phyloP scores from a whole-genome alignment of 2,888 invertebrate genomes.

The Clivina fossor region DNA sequence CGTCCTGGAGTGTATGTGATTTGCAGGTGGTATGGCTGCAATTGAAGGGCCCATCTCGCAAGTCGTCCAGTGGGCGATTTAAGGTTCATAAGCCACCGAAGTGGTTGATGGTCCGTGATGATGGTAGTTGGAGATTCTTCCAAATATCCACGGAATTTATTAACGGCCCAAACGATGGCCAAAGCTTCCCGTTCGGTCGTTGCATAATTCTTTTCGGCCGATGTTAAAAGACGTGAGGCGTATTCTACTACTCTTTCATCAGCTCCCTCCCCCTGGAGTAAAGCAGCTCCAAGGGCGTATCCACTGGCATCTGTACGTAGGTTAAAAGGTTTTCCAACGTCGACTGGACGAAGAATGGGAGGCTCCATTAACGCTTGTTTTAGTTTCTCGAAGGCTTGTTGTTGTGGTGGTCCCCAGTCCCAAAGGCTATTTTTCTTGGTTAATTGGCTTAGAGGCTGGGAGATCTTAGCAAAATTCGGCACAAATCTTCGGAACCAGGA shows the following conservation, averaged over 20 bases:
- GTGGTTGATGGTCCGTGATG: constrained; percentile 50
- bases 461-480: constrained; percentile 48
- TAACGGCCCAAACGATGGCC: constrained; percentile 43
- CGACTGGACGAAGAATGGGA: background rate
- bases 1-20: constrained; percentile 33
- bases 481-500: constrained; percentile 36
- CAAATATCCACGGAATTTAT: constrained; percentile 48
- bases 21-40: constrained; percentile 46
- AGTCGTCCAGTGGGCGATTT: constrained; percentile 49
- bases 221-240: background rate
- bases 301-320: constrained; percentile 7
- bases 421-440: constrained; percentile 36
- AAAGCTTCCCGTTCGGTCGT: constrained; percentile 10
- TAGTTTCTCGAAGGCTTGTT: background rate
- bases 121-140: constrained; percentile 45
- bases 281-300: background rate
- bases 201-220: constrained; percentile 39
- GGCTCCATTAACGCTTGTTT: background rate
- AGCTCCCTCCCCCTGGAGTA: constrained; percentile 8
- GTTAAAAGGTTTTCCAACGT: background rate
- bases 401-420: background rate
- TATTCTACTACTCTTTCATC: constrained; percentile 2
- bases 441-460: constrained; percentile 50
- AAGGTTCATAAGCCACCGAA: constrained; percentile 50
- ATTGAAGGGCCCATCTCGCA: constrained; percentile 48